Evolutionary conservation across 2,113 vertebrate genomes (phyloP).

Genomic region (Emydura subglobosa): DNA sequence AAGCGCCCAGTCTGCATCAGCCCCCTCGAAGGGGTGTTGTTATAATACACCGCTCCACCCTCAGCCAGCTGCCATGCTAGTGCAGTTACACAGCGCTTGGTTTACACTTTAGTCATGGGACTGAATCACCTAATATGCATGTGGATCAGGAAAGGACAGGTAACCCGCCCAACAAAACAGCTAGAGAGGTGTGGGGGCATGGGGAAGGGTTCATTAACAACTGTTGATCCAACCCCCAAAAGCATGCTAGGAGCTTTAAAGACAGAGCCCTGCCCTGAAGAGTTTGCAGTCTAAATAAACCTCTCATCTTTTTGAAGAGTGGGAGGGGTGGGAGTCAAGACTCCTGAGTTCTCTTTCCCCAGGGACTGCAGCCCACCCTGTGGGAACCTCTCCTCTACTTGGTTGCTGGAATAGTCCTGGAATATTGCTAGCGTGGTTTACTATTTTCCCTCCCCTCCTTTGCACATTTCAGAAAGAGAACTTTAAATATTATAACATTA

Average conservation of each 20-base stretch:
- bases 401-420: not conserved
- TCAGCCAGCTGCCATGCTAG: not conserved
- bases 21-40: not conserved
- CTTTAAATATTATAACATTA: not conserved
- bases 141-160: not conserved
- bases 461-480: rapidly evolving
- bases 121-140: not conserved
- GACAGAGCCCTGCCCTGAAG: not conserved
- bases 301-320: not conserved
- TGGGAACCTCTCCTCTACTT: rapidly evolving
- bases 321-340: not conserved
- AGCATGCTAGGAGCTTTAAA: not conserved
- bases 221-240: not conserved
- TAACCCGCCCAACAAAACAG: not conserved
- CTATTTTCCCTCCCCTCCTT: rapidly evolving
- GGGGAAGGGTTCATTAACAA: not conserved
- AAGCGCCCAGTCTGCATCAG: not conserved
- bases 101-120: not conserved
- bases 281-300: not conserved
- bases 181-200: not conserved
- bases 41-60: not conserved
- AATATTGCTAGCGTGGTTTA: not conserved
- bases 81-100: not conserved
- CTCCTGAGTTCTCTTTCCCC: not conserved
- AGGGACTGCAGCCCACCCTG: rapidly evolving